phyloP scores from a whole-genome alignment of 1,140 invertebrate genomes.

The Stegodyphus mimosarum region DNA sequence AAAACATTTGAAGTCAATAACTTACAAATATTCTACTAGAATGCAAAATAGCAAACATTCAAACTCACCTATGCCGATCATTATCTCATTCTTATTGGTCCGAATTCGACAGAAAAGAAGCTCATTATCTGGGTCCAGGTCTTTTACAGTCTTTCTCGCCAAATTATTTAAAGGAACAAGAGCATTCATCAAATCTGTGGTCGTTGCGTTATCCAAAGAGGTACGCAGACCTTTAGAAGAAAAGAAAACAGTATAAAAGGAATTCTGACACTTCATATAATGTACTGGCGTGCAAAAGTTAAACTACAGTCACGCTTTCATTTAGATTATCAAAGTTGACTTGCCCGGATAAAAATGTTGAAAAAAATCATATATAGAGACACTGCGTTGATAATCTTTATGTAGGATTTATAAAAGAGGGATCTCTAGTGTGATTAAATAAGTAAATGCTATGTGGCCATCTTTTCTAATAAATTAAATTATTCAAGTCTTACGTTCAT shows the following conservation, averaged over 20 bases:
- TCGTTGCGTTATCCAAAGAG: slow-evolving; percentile 92
- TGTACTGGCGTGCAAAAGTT: not conserved
- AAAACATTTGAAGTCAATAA: too few relatives aligned
- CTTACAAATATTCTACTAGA: too few relatives aligned
- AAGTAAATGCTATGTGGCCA: too few relatives aligned
- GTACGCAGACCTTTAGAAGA: slow-evolving; percentile 24
- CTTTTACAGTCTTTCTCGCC: slow-evolving; percentile 90
- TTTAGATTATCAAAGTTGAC: too few relatives aligned
- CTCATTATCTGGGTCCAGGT: slow-evolving; percentile 97
- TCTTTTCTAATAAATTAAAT: too few relatives aligned
- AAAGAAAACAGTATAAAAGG: too few relatives aligned
- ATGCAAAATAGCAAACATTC: not conserved
- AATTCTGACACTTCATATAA: not conserved
- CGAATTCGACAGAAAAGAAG: slow-evolving; percentile 93
- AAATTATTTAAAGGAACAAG: slow-evolving; percentile 93
- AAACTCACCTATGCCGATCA: slow-evolving; percentile 77
- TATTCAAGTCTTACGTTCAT: too few relatives aligned
- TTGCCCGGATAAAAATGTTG: too few relatives aligned
- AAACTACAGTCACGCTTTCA: not conserved
- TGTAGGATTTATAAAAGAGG: too few relatives aligned
- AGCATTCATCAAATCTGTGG: slow-evolving; percentile 91
- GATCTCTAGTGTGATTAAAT: too few relatives aligned
- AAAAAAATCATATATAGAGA: too few relatives aligned
- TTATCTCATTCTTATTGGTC: slow-evolving; percentile 97
- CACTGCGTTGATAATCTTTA: too few relatives aligned